Conservation (phyloP, 1,140 invertebrate genomes). For the Monomorium pharaonis region DNA sequence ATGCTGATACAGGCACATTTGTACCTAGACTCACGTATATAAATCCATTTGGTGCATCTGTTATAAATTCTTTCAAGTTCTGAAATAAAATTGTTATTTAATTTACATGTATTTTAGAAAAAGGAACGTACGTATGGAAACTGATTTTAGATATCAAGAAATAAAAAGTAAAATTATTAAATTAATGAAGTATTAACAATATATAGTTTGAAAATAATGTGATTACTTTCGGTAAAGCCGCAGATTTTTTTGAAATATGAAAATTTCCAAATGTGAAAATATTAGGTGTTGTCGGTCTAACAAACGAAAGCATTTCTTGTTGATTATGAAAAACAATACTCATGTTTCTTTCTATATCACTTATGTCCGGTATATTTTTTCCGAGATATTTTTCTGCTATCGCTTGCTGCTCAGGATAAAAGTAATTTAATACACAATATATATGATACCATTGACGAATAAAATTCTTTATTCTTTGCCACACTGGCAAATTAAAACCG, state of each 20-base stretch:
- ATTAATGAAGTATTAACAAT: not conserved
- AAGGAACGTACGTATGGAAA: not conserved
- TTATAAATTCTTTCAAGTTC: conserved; percentile 83
- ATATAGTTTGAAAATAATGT: conserved; percentile 12
- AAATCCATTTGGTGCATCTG: conserved; percentile 84
- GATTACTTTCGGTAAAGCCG: conserved; percentile 73
- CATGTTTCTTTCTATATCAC: conserved; percentile 76
- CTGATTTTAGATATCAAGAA: not conserved
- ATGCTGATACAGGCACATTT: conserved; percentile 75
- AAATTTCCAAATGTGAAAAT: conserved; percentile 85
- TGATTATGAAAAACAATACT: conserved; percentile 86
- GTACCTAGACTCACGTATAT: conserved; percentile 87
- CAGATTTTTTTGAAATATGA: conserved; percentile 76
- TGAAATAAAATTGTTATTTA: conserved; percentile 59
- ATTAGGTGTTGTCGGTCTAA: conserved; percentile 85
- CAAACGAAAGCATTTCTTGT: conserved; percentile 85
- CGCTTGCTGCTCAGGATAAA: conserved; percentile 76
- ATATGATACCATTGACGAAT: conserved; percentile 23
- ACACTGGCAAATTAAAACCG: conserved; percentile 55
- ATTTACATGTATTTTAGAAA: not conserved
- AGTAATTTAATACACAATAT: not conserved
- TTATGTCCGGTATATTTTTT: conserved; percentile 65
- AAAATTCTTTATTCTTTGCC: conserved; percentile 58
- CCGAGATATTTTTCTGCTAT: conserved; percentile 80
- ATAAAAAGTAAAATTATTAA: not conserved